phyloP scores from a whole-genome alignment of 37 sponge, comb jelly and placozoan species.

The Haliclona indistincta region DNA sequence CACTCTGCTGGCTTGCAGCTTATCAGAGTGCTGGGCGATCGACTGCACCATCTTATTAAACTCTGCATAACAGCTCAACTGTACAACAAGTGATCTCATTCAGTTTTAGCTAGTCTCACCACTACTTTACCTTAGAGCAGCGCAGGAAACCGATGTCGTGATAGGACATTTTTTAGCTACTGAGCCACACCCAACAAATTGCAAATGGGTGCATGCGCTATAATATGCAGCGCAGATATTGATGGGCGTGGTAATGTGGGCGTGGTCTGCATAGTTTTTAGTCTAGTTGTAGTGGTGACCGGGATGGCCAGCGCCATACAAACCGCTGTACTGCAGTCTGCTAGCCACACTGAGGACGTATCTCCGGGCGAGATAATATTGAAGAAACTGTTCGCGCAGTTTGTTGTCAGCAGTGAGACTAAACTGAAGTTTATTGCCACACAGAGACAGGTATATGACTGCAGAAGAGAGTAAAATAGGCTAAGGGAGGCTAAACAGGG shows the following conservation, averaged over 20 bases:
- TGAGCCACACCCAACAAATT: too few species aligned
- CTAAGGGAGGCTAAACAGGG: too few species aligned
- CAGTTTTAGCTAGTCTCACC: neutral
- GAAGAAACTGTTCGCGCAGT: constrained; percentile 93
- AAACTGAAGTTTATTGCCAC: constrained; percentile 71
- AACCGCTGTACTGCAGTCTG: neutral
- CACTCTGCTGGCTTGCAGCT: neutral
- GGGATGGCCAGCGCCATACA: constrained; percentile 12
- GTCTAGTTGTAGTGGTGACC: too few species aligned
- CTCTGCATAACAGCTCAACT: constrained; percentile 67
- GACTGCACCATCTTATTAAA: constrained; percentile 72
- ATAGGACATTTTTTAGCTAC: too few species aligned
- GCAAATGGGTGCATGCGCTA: too few species aligned
- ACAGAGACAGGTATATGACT: constrained; percentile 60
- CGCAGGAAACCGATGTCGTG: constrained; percentile 46
- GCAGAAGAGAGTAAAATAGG: neutral
- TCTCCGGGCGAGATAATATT: constrained; percentile 88
- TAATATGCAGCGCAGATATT: too few species aligned
- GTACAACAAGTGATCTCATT: neutral
- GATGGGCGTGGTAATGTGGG: too few species aligned
- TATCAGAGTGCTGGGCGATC: constrained; percentile 4
- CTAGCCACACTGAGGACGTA: neutral
- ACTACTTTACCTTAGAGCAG: constrained; percentile 45
- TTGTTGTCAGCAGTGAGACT: constrained; percentile 64
- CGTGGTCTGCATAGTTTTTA: too few species aligned